Evolutionary conservation across 1,140 invertebrate species (phyloP), one percentile per base, ranked within the genome.

Genomic region (Euwallacea similis): DNA sequence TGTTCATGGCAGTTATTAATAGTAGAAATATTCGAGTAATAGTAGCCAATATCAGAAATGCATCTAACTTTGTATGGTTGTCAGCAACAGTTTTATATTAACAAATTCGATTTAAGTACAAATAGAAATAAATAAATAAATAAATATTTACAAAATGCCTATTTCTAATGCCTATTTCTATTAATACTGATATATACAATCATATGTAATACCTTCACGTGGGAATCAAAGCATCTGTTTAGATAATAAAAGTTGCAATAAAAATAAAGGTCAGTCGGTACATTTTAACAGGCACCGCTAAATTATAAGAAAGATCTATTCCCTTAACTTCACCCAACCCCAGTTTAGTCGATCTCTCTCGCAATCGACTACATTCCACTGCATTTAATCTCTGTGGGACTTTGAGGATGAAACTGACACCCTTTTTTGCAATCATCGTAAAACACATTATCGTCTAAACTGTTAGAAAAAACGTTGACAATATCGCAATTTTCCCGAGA

Each of bases 381-480:
- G 47, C 74, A 76, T 63, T 68, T 70, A 43, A 75, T 75, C 55
- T 76, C 69, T 7, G 71, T 63, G 10, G 73, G 69, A 58, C 33
- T 53, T 53, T 71, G 63, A 7, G 71, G 65, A 41, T 62, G 61
- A 59, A 75, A 73, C 21, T 69, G 74, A 47, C 72, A 74, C 7
- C 71, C 46, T 11, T 75, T 68, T 42, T 70, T 68, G 62, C 47
- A 69, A 6, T 77, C 75, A 50, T 75, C 75, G 21, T 56, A 56
- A 59, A 76, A 77, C 2, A 75, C 73, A 42, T 77, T 74, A 46
- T 77, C 75, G 15, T 75, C 73, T 21, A 72, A 64, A 55, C 64
- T 60, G 44, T 55, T 75, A 15, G 72, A 66, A 59, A 77, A 66
- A 7, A 67, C 21, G 56, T 76, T 74, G 0, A 78, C 59, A 46